phyloP scores from a whole-genome alignment of 2,888 invertebrate species.

The Leucozona laternaria region DNA sequence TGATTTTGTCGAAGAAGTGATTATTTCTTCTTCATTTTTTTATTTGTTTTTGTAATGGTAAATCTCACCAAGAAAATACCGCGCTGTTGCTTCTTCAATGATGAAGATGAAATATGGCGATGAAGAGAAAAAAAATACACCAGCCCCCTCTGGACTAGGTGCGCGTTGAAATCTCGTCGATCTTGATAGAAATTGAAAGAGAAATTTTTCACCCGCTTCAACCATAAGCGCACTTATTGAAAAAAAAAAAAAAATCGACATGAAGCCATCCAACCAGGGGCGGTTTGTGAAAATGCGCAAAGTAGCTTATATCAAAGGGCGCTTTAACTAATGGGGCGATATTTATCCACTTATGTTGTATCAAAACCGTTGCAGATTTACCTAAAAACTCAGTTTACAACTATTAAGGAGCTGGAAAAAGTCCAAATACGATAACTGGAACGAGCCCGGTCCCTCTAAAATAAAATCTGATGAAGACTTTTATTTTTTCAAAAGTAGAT shows the following conservation, averaged over 20 bases:
- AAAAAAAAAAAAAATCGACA: conserved; percentile 3
- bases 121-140: conserved; percentile 30
- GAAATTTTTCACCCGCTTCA: conserved; percentile 66
- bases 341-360: neutral
- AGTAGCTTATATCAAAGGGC: neutral
- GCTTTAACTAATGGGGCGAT: neutral
- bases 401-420: no score
- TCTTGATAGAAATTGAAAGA: conserved; percentile 74
- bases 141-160: neutral
- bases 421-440: no score
- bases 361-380: no score
- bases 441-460: no score
- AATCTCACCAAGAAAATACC: conserved; percentile 46
- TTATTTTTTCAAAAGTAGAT: no score
- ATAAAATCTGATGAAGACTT: no score
- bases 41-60: conserved; percentile 27
- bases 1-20: conserved; percentile 31
- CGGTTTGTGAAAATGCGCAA: neutral
- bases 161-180: conserved; percentile 43
- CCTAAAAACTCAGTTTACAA: no score
- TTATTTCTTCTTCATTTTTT: conserved; percentile 28
- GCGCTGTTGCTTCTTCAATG: neutral
- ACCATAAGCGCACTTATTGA: conserved; percentile 31
- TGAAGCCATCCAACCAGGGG: neutral
- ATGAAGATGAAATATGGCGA: conserved; percentile 54